A percentile compares a stretch with the other conserved stretches of the same genome.
Conservation (phyloP, 2,113 vertebrate species). For the Osmerus mordax region DNA sequence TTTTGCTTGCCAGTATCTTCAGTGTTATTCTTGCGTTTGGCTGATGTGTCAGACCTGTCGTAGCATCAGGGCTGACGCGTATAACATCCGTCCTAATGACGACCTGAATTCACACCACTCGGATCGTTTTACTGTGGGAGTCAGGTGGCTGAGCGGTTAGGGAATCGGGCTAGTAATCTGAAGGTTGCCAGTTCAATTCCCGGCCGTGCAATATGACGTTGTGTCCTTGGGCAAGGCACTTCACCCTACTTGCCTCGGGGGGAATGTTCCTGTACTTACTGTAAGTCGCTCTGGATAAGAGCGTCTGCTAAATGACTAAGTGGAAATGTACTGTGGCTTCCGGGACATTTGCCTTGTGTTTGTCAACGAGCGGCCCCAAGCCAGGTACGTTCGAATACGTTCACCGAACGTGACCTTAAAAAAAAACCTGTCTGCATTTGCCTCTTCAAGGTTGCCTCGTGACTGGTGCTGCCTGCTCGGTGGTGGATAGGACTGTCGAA, state of each 20-base stretch:
- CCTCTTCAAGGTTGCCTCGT: conserved; percentile 14
- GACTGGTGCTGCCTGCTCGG: too few relatives aligned
- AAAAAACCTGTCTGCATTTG: conserved; percentile 35
- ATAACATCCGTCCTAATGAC: conserved; percentile 45
- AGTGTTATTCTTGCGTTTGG: conserved; percentile 44
- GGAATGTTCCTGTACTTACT: too few relatives aligned
- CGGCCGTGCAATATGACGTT: too few relatives aligned
- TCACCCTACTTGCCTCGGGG: too few relatives aligned
- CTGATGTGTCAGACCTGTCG: conserved; percentile 20
- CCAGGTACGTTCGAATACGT: conserved; percentile 54
- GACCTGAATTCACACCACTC: conserved; percentile 53
- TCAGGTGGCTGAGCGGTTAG: too few relatives aligned
- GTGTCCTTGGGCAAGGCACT: too few relatives aligned
- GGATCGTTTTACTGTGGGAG: conserved; percentile 58
- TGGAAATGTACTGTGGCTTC: conserved; percentile 41
- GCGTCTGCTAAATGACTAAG: too few relatives aligned
- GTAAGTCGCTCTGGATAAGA: too few relatives aligned
- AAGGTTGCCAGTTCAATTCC: too few relatives aligned
- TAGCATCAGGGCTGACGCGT: conserved; percentile 48
- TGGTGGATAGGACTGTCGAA: too few relatives aligned
- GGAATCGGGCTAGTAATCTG: too few relatives aligned
- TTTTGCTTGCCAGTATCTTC: conserved; percentile 30
- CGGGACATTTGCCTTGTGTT: conserved; percentile 58
- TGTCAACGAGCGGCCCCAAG: conserved; percentile 55
- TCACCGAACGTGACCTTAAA: conserved; percentile 15